phyloP scores from a whole-genome alignment of 2,888 invertebrate genomes.

The Cryptus armator region DNA sequence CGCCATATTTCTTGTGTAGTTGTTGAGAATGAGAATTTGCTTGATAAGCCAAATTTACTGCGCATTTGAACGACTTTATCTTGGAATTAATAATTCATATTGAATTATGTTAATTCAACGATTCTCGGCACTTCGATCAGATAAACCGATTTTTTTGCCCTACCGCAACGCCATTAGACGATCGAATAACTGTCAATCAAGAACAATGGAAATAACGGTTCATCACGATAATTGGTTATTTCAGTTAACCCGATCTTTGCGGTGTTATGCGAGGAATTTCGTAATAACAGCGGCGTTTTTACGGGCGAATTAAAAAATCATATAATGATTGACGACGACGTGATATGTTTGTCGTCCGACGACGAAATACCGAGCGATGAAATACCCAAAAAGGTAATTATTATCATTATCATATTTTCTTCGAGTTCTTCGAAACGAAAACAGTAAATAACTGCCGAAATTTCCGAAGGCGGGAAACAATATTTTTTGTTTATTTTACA shows the following conservation, averaged over 20 bases:
- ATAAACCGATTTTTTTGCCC: not conserved
- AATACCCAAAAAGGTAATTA: slow-evolving; percentile 68
- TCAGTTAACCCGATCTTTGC: not conserved
- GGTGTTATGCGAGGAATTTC: slow-evolving; percentile 1
- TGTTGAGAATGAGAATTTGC: no score
- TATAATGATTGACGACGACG: slow-evolving; percentile 68
- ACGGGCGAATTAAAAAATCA: not conserved
- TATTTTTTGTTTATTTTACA: not conserved
- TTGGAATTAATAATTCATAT: no score
- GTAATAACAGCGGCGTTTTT: not conserved
- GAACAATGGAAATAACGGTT: not conserved
- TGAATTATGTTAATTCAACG: not conserved
- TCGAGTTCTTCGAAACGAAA: no score
- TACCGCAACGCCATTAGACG: slow-evolving; percentile 14
- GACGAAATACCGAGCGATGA: slow-evolving; percentile 66
- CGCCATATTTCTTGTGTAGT: no score
- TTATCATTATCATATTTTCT: not conserved
- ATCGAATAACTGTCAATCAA: not conserved
- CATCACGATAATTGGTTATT: not conserved
- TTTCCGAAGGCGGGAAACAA: slow-evolving; percentile 23
- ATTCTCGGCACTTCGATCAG: not conserved
- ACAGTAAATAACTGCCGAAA: not conserved
- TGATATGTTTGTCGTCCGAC: slow-evolving; percentile 77
- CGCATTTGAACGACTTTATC: no score
- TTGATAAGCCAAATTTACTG: no score